These are phyloP conservation scores for Premnoplex brunnescens DNA, from an alignment of 2,797 vertebrate genomes.

Conservation along the genomic window DNA sequence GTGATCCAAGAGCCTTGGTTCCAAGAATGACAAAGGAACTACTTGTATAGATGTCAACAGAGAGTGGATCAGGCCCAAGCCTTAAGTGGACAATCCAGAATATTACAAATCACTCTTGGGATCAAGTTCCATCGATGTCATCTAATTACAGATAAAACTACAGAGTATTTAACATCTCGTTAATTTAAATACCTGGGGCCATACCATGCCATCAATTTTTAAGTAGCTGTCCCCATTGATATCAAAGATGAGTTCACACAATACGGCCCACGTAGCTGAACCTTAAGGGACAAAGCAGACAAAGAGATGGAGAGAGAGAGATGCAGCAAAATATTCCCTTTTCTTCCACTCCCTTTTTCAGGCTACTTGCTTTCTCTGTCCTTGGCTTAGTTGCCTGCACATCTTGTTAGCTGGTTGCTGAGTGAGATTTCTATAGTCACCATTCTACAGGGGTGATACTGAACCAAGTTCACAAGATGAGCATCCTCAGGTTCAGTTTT, in stretches of 20 bases:
- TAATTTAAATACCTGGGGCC: slow-evolving; percentile 72
- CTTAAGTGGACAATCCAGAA: slow-evolving; percentile 32
- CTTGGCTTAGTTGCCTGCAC: background rate
- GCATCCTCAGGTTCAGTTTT: background rate
- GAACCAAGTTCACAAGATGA: background rate
- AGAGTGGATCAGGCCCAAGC: background rate
- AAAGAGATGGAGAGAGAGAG: background rate
- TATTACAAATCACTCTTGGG: slow-evolving; percentile 55
- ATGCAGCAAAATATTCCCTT: background rate
- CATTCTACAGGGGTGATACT: background rate
- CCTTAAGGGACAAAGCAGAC: slow-evolving; percentile 37
- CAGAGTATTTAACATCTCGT: slow-evolving; percentile 70
- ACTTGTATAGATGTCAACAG: background rate
- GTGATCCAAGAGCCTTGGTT: background rate
- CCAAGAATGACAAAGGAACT: background rate
- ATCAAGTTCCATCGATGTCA: slow-evolving; percentile 49
- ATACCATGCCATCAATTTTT: slow-evolving; percentile 66
- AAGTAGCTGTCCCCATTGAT: slow-evolving; percentile 61
- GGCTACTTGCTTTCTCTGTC: background rate
- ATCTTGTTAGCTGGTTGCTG: background rate
- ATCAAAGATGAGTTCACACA: slow-evolving; percentile 54
- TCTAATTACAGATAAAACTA: slow-evolving; percentile 72
- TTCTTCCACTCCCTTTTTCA: background rate
- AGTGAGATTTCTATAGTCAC: background rate
- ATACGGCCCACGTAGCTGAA: background rate